Base-by-base conservation (phyloP, 2,888 invertebrate genomes). In the Eupeodes latifasciatus region DNA sequence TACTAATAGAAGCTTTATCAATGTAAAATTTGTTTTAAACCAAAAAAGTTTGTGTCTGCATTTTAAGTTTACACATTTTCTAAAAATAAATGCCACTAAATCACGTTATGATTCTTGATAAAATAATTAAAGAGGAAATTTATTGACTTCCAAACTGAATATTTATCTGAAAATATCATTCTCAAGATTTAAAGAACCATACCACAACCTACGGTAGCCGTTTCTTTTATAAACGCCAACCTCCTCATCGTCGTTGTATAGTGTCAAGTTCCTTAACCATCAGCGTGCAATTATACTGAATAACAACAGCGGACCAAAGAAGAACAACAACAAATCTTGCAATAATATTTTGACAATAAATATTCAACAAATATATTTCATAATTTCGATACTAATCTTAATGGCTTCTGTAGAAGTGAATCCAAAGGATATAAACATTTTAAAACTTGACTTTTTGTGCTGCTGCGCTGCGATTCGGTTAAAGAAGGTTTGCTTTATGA, bases 301-400 rank as follows among this genome's bases (percentile, higher is more conserved):
- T 12, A 75, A 62, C 55, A 71, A 72, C 53, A 72, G 5, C 40
- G 9, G 9, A 40, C 40, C 40, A 5, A 40, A 40, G 40, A 40
- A 40, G 34, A 55, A 77, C 51, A 34, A 49, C 53, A 19, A 81
- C 49, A 81, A 71, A 4, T 36, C 36, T 51, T 62, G 3, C 27
- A 27, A 66, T 64, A 64, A 69, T 67, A 55, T 76, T 77, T 81
- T 74, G 61, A 77, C 72, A 85, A 85, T 81, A 88, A 85, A 88
- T 88, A 78, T 59, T 75, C 62, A 78, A 71, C 78, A 81, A 81
- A 85, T 81, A 88, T 88, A 88, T 88, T 78, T 88, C 88, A 88
- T 85, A 88, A 85, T 66, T 84, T 64, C 62, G 88, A 88, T 88
- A 44, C 19, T 78, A 59, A 88, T 88, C 88, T 88, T 81, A 88